A percentile compares a stretch with the other conserved stretches of the same genome.
Evolutionary conservation across 2,113 vertebrate genomes (phyloP).

Genomic region (Crocuta crocuta): DNA sequence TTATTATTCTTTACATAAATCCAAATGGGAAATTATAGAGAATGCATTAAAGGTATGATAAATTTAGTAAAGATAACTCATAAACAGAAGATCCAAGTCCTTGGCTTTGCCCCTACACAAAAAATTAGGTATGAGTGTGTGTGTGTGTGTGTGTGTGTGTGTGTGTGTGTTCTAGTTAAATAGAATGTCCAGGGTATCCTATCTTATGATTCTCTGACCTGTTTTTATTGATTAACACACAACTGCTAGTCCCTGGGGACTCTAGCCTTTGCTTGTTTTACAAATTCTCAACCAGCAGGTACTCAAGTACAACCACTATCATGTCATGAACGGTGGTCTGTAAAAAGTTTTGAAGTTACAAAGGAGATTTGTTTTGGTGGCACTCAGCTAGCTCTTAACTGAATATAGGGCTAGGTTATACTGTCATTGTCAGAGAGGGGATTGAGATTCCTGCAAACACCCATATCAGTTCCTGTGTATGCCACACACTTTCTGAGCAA

Average conservation of each 20-base stretch:
- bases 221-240: background rate
- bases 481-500: slow-evolving; percentile 62
- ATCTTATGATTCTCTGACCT: background rate
- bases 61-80: background rate
- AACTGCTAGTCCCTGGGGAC: background rate
- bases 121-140: background rate
- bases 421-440: background rate
- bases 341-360: slow-evolving; percentile 7
- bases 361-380: background rate
- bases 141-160: background rate
- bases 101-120: background rate
- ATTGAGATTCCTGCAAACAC: slow-evolving; percentile 82
- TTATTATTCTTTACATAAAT: background rate
- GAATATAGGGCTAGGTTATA: background rate
- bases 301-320: background rate
- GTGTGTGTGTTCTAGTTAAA: slow-evolving; percentile 36
- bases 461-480: slow-evolving; percentile 78
- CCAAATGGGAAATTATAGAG: background rate
- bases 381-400: background rate
- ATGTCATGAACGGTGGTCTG: background rate
- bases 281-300: background rate
- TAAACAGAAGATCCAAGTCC: background rate
- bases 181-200: background rate
- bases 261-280: background rate
- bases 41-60: background rate